Evolutionary conservation across 2,797 vertebrate species (phyloP).

Genomic region (Phrynocephalus guinanensis): DNA sequence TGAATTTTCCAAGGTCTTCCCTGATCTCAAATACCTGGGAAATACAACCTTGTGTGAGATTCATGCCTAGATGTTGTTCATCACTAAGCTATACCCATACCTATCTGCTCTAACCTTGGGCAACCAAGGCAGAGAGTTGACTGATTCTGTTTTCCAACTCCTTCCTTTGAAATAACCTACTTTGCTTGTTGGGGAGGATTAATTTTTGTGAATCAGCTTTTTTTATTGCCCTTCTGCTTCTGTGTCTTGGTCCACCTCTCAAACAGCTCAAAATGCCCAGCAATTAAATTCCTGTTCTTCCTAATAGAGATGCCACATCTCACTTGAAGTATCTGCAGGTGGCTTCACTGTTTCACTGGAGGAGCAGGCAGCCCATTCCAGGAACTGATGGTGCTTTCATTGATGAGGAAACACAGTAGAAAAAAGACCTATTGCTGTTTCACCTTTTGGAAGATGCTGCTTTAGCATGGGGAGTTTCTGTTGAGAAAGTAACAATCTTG

Average conservation of each 20-base stretch:
- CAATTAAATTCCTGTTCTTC: constrained; percentile 25
- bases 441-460: constrained; percentile 10
- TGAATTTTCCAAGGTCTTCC: neutral
- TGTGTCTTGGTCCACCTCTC: neutral
- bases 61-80: neutral
- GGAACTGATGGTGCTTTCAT: constrained; percentile 16
- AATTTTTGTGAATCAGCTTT: neutral
- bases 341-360: neutral
- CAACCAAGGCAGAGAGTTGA: neutral
- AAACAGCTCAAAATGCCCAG: neutral
- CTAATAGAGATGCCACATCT: neutral
- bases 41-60: too few species aligned
- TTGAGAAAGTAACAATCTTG: neutral
- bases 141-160: neutral
- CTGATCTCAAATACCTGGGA: neutral
- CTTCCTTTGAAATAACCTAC: neutral
- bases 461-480: neutral
- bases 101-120: neutral
- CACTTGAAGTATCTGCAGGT: neutral
- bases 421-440: neutral
- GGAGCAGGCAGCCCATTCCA: neutral
- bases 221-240: neutral
- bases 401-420: neutral
- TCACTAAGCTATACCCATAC: neutral
- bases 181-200: neutral